Percentiles rank a stretch among this genome's conserved stretches.
phyloP scores from a whole-genome alignment of 2,797 vertebrate species.

The Garrulus glandarius region DNA sequence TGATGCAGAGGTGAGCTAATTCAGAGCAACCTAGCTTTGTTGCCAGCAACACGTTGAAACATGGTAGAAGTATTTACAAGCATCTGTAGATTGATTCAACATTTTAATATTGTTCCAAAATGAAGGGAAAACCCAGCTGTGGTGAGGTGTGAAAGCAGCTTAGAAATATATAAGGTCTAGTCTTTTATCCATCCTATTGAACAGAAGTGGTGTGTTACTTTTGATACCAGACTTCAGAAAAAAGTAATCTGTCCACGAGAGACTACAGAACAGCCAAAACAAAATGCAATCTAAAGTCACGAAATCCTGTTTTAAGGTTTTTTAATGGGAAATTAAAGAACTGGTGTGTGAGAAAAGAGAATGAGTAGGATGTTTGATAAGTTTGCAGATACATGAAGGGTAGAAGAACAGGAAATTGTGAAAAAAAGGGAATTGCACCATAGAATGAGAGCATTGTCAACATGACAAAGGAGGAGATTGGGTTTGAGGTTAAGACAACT shows the following conservation, averaged over 20 bases:
- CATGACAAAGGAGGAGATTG: neutral
- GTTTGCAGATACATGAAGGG: neutral
- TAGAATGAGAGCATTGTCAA: neutral
- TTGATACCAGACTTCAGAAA: neutral
- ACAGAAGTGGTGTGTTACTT: neutral
- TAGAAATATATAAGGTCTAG: neutral
- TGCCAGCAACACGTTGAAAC: neutral
- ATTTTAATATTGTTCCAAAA: neutral
- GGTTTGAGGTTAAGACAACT: neutral
- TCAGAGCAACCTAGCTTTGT: neutral
- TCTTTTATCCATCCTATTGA: neutral
- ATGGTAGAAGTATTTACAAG: neutral
- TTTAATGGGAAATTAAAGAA: neutral
- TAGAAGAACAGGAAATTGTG: neutral
- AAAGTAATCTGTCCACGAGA: neutral
- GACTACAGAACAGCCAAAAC: neutral
- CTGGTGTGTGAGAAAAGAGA: neutral
- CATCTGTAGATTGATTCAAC: neutral
- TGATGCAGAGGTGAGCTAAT: neutral
- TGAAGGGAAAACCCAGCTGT: rapidly evolving
- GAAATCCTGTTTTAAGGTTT: neutral
- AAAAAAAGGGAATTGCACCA: neutral
- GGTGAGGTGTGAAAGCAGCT: neutral
- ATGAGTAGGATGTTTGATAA: neutral
- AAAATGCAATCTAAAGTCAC: neutral